Conservation (phyloP, 2,113 vertebrate genomes). For the Caranx melampygus region DNA sequence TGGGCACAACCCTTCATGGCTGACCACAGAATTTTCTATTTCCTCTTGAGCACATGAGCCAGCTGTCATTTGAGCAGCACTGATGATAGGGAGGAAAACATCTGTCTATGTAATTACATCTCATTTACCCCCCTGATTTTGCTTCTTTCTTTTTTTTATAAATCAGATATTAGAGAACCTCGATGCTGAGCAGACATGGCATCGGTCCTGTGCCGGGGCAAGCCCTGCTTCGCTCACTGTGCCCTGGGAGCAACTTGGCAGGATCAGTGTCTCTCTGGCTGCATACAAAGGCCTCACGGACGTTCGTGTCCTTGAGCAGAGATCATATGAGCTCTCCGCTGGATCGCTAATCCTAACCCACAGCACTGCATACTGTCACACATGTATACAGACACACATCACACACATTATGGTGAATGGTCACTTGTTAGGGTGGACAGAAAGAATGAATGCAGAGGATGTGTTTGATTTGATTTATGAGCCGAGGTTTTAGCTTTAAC, state of each 20-base stretch:
- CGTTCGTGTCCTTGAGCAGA: slow-evolving; percentile 72
- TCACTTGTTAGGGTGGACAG: slow-evolving; percentile 47
- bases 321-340: slow-evolving; percentile 73
- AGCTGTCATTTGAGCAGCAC: slow-evolving; percentile 13
- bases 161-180: slow-evolving; percentile 21
- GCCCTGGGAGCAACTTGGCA: slow-evolving; percentile 74
- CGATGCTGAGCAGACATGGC: slow-evolving; percentile 35
- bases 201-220: slow-evolving; percentile 45
- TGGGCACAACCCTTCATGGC: not conserved
- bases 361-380: slow-evolving; percentile 36
- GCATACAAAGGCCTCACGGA: slow-evolving; percentile 69
- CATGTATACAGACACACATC: slow-evolving; percentile 21
- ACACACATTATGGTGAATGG: slow-evolving; percentile 19
- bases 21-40: slow-evolving; percentile 33
- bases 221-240: slow-evolving; percentile 45
- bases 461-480: slow-evolving; percentile 29
- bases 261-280: slow-evolving; percentile 76
- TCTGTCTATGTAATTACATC: slow-evolving; percentile 8
- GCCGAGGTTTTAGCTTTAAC: slow-evolving; percentile 41
- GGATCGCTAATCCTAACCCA: slow-evolving; percentile 68
- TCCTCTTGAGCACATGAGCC: not conserved
- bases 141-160: slow-evolving; percentile 2
- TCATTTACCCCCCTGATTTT: slow-evolving; percentile 1
- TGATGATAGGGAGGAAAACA: not conserved
- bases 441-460: slow-evolving; percentile 38